Evolutionary conservation across 2,888 invertebrate genomes (phyloP).

Genomic region (Rhogogaster chlorosoma): DNA sequence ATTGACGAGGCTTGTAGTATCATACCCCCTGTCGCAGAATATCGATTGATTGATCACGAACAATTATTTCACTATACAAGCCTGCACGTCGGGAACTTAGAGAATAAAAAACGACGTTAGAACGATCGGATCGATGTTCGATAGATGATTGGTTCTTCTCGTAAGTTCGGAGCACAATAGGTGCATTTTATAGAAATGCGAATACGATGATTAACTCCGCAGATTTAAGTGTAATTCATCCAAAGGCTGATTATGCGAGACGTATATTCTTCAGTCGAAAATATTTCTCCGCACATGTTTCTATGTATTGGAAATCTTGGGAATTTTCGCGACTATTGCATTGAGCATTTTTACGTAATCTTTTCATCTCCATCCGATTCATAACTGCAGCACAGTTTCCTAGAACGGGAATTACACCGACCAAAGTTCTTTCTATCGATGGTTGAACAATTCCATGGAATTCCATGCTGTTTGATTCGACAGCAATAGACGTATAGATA

Average conservation of each 20-base stretch:
- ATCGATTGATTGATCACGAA: slow-evolving; percentile 10
- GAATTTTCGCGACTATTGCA: slow-evolving; percentile 21
- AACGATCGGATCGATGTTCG: background rate
- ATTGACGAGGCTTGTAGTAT: background rate
- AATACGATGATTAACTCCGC: background rate
- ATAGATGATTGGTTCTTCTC: background rate
- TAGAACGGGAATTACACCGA: slow-evolving; percentile 18
- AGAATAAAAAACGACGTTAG: background rate
- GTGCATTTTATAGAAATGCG: background rate
- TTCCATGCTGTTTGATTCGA: background rate
- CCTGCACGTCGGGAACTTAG: background rate
- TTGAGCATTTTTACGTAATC: slow-evolving; percentile 17
- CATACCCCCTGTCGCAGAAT: background rate
- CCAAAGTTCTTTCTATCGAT: background rate
- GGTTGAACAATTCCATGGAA: slow-evolving; percentile 17
- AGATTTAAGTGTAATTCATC: background rate
- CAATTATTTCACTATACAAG: background rate
- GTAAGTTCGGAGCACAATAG: background rate
- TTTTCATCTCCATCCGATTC: background rate
- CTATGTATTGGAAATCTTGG: background rate
- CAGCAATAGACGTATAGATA: background rate
- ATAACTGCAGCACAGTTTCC: background rate
- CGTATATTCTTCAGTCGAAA: background rate
- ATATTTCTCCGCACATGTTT: background rate
- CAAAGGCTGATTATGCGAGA: background rate